phyloP scores from a whole-genome alignment of 35 echinoderm and acorn worm genomes.

The Patiria miniata region DNA sequence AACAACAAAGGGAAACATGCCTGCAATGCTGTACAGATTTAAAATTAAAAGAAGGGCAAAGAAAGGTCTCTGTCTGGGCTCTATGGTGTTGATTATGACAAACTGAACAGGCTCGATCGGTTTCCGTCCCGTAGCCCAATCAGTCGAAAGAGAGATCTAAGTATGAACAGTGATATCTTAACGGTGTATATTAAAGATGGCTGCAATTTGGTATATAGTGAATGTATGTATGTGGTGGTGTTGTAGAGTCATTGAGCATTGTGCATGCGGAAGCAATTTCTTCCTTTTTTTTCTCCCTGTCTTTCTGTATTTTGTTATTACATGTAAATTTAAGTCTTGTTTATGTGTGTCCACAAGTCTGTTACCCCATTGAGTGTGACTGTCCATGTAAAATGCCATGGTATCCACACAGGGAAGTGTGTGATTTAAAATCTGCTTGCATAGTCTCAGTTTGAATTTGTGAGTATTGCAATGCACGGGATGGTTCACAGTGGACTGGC shows the following conservation, averaged over 20 bases:
- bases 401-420: no score
- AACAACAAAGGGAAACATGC: neutral
- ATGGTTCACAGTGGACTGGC: no score
- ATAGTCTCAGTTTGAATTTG: no score
- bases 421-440: no score
- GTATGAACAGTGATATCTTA: neutral
- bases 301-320: neutral
- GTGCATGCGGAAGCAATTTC: neutral
- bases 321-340: neutral
- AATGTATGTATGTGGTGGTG: neutral
- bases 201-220: conserved; percentile 19
- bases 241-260: neutral
- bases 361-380: neutral
- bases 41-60: neutral
- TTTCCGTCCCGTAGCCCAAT: no score
- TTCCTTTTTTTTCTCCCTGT: neutral
- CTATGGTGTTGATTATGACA: conserved; percentile 15
- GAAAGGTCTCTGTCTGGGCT: neutral
- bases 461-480: no score
- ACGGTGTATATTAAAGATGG: conserved; percentile 8
- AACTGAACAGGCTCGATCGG: neutral
- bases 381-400: neutral
- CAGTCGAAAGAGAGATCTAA: neutral
- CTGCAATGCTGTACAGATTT: conserved; percentile 17
- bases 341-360: neutral